Base-by-base conservation (phyloP, 1,140 invertebrate genomes). In the Halesus radiatus region DNA sequence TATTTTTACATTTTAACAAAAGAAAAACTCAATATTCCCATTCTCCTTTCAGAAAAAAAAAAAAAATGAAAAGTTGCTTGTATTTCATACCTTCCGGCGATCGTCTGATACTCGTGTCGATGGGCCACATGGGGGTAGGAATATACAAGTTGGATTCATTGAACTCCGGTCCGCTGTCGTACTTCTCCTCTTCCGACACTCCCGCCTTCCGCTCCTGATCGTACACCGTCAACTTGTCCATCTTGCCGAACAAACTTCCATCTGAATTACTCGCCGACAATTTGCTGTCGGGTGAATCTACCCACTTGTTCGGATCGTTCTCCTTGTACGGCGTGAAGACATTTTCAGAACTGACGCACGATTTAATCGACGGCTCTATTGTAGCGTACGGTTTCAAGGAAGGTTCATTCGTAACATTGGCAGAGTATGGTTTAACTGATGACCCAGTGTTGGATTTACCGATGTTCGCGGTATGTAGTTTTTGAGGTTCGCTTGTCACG, bases 1-100 rank as follows among this genome's bases (percentile, higher is more conserved):
- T n/a, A n/a, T n/a, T n/a, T n/a, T n/a, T n/a, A n/a, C n/a, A n/a
- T n/a, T n/a, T n/a, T n/a, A n/a, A n/a, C n/a, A n/a, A n/a, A n/a
- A n/a, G n/a, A n/a, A n/a, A n/a, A n/a, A n/a, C n/a, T n/a, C n/a
- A n/a, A n/a, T n/a, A n/a, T n/a, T n/a, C n/a, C n/a, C n/a, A n/a
- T n/a, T n/a, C n/a, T n/a, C n/a, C n/a, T n/a, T n/a, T n/a, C n/a
- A n/a, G n/a, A n/a, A n/a, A n/a, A n/a, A n/a, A n/a, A n/a, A n/a
- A n/a, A 37, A 4, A 37, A 37, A 37, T 1, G 7, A 7, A 37
- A 7, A 7, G 3, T 7, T 37, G 7, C 64, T 32, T 29, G 26
- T 8, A 68, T 26, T 50, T 26, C 32, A 58, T 54, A 81, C 88
- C 89, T 88, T 90, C 89, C n/a, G 89, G 89, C 22, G 89, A 90